Evolutionary conservation across 2,888 invertebrate species (phyloP), one percentile per base, ranked within the genome.

Genomic region (Bedellia somnulentella): DNA sequence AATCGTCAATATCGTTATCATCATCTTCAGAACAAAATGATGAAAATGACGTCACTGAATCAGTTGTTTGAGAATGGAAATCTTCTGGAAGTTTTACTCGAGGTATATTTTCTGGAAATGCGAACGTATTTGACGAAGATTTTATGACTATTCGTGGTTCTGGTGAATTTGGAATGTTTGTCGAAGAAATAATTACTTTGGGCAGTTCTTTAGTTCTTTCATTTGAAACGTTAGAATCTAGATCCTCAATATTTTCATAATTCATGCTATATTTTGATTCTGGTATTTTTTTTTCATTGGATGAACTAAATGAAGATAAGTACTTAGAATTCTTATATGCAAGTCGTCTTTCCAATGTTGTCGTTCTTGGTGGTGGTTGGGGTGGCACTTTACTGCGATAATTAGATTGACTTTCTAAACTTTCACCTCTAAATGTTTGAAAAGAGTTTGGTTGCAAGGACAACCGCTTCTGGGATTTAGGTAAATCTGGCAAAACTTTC

Each of bases 401-500:
- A 6, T 70, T 67, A 11, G 38, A 41, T 39, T 57, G 56, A 47
- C 45, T 56, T 29, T 70, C 70, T 37, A 43, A 36, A 42, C 45
- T 55, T 31, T 49, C 52, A 29, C 56, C 51, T 32, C 60, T 49
- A 43, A 75, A 75, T 36, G 60, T 61, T 55, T 71, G 67, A 32
- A 75, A 52, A 32, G 54, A 41, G 4, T 64, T 63, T 3, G 82
- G 81, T 38, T 86, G 86, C 52, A 86, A 61, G 2, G 85, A 85
- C 31, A 83, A 60, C n/a, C 85, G 61, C 45, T 85, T 85, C 46
- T 77, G 75, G 21, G 59, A 44, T 42, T 60, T 71, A 2, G 83
- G 82, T 42, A 86, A 80, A 56, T 89, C 89, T n/a, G 91, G 91
- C 17, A 91, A 53, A 2, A 91, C 91, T 76, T 91, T 91, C 0